A percentile compares a stretch with the other conserved stretches of the same genome.
These are phyloP conservation scores for Malachius bipustulatus DNA, from an alignment of 2,888 invertebrate species.

Conservation along the genomic window DNA sequence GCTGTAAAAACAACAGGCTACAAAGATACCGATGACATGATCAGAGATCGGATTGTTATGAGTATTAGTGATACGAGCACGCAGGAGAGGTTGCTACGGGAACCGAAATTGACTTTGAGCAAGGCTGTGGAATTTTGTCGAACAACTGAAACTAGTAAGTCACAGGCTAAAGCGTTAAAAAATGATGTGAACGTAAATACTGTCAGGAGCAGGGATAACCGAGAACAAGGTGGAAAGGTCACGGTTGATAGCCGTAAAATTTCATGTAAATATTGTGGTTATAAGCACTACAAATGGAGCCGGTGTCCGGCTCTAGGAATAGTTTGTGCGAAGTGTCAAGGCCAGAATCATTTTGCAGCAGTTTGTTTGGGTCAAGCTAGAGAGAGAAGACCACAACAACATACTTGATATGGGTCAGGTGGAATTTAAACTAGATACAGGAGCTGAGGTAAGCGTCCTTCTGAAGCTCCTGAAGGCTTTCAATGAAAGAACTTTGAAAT, in stretches of 20 bases:
- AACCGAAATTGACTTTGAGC: conserved; percentile 15
- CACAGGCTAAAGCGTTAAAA: conserved; percentile 3
- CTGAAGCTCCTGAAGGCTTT: not conserved
- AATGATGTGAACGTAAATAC: not conserved
- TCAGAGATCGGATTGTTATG: conserved; percentile 19
- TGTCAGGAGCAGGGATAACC: not conserved
- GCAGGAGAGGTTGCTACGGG: conserved; percentile 18
- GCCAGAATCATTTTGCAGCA: conserved; percentile 5
- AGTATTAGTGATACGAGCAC: conserved; percentile 17
- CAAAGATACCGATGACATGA: conserved; percentile 17
- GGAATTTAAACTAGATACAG: no score
- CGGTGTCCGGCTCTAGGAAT: no score
- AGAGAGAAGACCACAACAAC: not conserved
- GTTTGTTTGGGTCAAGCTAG: not conserved
- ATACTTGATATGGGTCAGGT: conserved; percentile 6
- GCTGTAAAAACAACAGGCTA: conserved; percentile 20
- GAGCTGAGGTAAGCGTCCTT: no score
- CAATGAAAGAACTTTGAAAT: not conserved
- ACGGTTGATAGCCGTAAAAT: not conserved
- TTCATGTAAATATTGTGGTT: conserved; percentile 5
- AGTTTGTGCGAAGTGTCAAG: not conserved
- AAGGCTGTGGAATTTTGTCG: conserved; percentile 11
- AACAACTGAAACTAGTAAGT: conserved; percentile 6
- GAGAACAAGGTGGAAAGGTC: not conserved
- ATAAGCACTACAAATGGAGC: not conserved